phyloP scores from a whole-genome alignment of 1,140 invertebrate species.

The Ceratosolen fusciceps region DNA sequence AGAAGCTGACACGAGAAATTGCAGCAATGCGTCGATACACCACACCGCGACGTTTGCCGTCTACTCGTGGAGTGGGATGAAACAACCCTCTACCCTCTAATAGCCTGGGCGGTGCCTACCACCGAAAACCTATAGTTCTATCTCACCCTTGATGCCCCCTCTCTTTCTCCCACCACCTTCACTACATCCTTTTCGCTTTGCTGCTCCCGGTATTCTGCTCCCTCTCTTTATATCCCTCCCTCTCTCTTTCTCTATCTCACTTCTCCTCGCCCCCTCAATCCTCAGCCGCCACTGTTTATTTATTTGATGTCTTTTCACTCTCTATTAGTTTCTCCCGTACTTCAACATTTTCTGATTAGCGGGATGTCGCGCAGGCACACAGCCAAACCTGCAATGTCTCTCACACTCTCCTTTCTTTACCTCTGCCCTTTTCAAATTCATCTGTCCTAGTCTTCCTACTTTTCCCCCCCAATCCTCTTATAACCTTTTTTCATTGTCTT shows the following conservation, averaged over 20 bases:
- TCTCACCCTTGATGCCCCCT: slow-evolving; percentile 57
- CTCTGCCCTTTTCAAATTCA: slow-evolving; percentile 4
- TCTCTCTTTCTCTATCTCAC: slow-evolving; percentile 17
- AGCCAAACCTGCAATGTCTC: slow-evolving; percentile 52
- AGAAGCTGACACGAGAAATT: slow-evolving; percentile 50
- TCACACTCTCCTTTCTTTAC: slow-evolving; percentile 41
- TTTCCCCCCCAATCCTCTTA: neutral
- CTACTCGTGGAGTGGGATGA: slow-evolving; percentile 54
- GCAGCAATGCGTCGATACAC: slow-evolving; percentile 45
- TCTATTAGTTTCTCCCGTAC: slow-evolving; percentile 69
- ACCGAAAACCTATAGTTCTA: slow-evolving; percentile 69
- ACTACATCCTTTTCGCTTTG: too few species aligned
- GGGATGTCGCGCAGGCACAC: slow-evolving; percentile 66
- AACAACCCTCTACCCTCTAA: slow-evolving; percentile 70
- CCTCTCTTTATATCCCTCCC: neutral
- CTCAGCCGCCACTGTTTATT: slow-evolving; percentile 66
- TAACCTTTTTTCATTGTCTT: neutral
- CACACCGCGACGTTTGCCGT: neutral
- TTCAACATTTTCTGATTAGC: slow-evolving; percentile 73
- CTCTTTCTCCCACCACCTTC: slow-evolving; percentile 15
- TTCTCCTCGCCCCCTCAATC: slow-evolving; percentile 44
- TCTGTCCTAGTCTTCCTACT: neutral
- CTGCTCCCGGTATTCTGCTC: neutral
- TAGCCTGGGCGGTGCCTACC: slow-evolving; percentile 69
- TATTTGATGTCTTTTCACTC: slow-evolving; percentile 73